Evolutionary conservation across 2,113 vertebrate genomes (phyloP).

Genomic region (Spilogale gracilis): DNA sequence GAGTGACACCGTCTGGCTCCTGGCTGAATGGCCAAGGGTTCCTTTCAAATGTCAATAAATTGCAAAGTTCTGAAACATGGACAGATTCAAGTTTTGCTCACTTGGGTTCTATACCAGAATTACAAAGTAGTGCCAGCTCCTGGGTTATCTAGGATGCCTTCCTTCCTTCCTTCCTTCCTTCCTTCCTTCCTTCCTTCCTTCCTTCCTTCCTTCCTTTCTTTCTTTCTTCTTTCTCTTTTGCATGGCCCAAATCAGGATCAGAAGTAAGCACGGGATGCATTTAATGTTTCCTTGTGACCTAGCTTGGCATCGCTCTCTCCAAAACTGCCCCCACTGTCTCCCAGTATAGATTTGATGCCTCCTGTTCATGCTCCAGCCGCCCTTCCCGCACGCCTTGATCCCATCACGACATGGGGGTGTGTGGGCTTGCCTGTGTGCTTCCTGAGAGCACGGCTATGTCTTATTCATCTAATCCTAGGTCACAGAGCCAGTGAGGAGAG

Average conservation of each 20-base stretch:
- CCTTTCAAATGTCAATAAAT: neutral
- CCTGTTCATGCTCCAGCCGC: accelerated
- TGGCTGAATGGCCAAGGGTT: neutral
- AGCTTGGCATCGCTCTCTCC: neutral
- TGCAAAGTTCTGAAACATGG: neutral
- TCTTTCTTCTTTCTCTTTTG: too few relatives aligned
- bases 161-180: too few relatives aligned
- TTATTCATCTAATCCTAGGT: neutral
- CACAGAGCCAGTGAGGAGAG: neutral
- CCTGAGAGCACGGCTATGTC: neutral
- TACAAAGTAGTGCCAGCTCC: neutral
- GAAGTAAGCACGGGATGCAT: neutral
- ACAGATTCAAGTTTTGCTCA: neutral
- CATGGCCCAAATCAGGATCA: neutral
- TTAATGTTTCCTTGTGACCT: neutral
- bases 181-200: too few relatives aligned
- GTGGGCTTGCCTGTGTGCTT: accelerated
- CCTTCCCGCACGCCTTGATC: accelerated
- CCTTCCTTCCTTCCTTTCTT: too few relatives aligned
- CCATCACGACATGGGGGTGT: accelerated
- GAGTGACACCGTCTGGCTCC: accelerated
- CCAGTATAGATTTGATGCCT: neutral
- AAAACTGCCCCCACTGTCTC: accelerated
- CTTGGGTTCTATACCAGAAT: neutral
- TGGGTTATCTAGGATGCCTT: neutral